A percentile compares a stretch with the other conserved stretches of the same genome.
Conservation (phyloP, 2,888 invertebrate species). For the Ormyrus thymus region DNA sequence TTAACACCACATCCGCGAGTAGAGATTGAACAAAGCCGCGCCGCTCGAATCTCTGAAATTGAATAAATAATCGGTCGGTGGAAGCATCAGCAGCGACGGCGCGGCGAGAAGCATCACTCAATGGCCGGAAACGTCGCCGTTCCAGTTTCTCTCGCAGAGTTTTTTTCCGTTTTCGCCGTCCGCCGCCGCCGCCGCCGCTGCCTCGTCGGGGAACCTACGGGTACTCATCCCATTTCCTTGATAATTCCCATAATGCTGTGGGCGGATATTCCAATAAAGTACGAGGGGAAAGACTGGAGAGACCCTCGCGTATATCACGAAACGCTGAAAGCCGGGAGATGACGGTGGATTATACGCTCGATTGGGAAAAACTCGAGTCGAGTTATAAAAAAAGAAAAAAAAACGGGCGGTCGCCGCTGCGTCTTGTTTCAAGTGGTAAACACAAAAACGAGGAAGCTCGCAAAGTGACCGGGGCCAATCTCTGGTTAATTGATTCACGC, state of each 20-base stretch:
- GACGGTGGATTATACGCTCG: slow-evolving; percentile 39
- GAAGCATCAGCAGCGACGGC: slow-evolving; percentile 6
- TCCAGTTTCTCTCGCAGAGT: slow-evolving; percentile 39
- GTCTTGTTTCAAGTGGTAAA: no score
- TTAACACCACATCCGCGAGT: slow-evolving; percentile 6
- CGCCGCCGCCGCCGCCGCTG: no score
- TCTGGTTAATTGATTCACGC: no score
- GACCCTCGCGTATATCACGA: slow-evolving; percentile 63
- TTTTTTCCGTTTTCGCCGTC: slow-evolving; percentile 32
- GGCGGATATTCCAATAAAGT: slow-evolving; percentile 75
- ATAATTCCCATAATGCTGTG: slow-evolving; percentile 75
- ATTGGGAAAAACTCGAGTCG: no score
- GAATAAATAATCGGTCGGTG: slow-evolving; percentile 25
- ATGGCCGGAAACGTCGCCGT: slow-evolving; percentile 39
- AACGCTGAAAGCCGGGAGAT: slow-evolving; percentile 68
- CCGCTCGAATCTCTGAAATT: slow-evolving; percentile 13
- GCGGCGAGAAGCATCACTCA: slow-evolving; percentile 18
- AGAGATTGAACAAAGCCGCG: slow-evolving; percentile 19
- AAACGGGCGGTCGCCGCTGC: no score
- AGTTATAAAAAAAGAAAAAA: no score
- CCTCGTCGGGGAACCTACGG: slow-evolving; percentile 36
- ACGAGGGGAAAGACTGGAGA: slow-evolving; percentile 50
- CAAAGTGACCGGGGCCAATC: no score
- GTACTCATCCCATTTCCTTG: slow-evolving; percentile 69
- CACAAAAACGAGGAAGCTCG: no score